Conservation (phyloP, 64 coral and sea anemone species). For the Stylophora pistillata region DNA sequence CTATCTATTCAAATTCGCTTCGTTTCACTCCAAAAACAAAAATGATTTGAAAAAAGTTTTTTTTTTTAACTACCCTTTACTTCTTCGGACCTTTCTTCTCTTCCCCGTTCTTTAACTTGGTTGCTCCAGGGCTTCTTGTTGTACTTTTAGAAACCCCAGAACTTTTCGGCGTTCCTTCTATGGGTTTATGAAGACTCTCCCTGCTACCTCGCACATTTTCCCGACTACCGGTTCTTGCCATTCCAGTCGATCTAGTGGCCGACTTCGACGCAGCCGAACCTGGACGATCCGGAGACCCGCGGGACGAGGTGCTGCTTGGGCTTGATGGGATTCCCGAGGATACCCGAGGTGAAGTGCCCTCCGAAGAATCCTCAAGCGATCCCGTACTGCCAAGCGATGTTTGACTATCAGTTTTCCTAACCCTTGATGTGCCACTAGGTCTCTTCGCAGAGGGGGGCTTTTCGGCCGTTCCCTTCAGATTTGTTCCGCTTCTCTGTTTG, state of each 20-base stretch:
- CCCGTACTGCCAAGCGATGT: conserved; percentile 80
- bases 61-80: neutral
- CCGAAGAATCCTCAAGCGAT: conserved; percentile 46
- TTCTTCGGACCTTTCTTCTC: neutral
- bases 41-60: neutral
- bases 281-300: neutral
- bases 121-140: conserved; percentile 13
- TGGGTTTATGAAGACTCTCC: conserved; percentile 25
- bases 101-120: neutral
- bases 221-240: conserved; percentile 29
- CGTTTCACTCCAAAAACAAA: neutral
- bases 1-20: neutral
- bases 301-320: conserved; percentile 17
- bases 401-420: conserved; percentile 67
- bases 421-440: conserved; percentile 14
- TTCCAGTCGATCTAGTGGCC: neutral
- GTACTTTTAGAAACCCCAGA: neutral
- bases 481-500: conserved; percentile 67
- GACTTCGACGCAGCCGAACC: conserved; percentile 23
- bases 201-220: conserved; percentile 44
- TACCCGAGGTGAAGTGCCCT: conserved; percentile 33
- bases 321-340: conserved; percentile 30
- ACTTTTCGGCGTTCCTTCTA: neutral
- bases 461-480: conserved; percentile 51
- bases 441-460: conserved; percentile 41